phyloP scores from a whole-genome alignment of 2,888 invertebrate genomes.

The Scrobipalpa costella region DNA sequence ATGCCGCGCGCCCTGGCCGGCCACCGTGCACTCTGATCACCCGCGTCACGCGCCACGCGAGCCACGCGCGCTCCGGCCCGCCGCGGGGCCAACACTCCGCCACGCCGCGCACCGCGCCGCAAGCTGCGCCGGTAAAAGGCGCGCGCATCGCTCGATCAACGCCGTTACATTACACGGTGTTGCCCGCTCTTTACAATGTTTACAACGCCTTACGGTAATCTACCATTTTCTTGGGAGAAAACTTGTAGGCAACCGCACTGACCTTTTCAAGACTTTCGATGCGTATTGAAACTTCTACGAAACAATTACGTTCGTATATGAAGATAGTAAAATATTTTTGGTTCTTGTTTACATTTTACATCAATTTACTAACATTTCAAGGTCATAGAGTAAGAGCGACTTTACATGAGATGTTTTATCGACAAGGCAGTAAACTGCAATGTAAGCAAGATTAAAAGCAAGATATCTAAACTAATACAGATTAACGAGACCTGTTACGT shows the following conservation, averaged over 20 bases:
- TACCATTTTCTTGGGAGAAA: conserved; percentile 23
- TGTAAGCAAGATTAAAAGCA: background rate
- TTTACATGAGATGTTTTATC: background rate
- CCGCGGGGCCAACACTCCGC: conserved; percentile 55
- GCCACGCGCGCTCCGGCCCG: conserved; percentile 60
- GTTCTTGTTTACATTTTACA: background rate
- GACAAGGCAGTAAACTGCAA: background rate
- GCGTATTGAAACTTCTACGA: background rate
- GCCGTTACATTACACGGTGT: conserved; percentile 33
- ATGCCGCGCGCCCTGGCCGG: conserved; percentile 59
- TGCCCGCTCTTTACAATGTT: conserved; percentile 30
- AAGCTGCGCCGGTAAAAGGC: conserved; percentile 51
- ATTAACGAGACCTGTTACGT: background rate
- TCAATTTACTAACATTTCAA: background rate
- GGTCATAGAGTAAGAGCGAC: background rate
- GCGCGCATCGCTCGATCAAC: conserved; percentile 49
- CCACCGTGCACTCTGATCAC: conserved; percentile 49
- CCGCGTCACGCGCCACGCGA: conserved; percentile 40
- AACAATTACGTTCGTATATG: background rate
- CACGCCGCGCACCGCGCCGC: conserved; percentile 42
- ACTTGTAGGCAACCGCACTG: background rate
- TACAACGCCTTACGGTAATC: conserved; percentile 11
- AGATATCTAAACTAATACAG: background rate
- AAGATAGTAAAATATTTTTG: background rate
- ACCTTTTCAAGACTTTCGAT: background rate